These are phyloP conservation scores for Zophobas atratus DNA, from an alignment of 1,140 invertebrate species.

Conservation along the genomic window DNA sequence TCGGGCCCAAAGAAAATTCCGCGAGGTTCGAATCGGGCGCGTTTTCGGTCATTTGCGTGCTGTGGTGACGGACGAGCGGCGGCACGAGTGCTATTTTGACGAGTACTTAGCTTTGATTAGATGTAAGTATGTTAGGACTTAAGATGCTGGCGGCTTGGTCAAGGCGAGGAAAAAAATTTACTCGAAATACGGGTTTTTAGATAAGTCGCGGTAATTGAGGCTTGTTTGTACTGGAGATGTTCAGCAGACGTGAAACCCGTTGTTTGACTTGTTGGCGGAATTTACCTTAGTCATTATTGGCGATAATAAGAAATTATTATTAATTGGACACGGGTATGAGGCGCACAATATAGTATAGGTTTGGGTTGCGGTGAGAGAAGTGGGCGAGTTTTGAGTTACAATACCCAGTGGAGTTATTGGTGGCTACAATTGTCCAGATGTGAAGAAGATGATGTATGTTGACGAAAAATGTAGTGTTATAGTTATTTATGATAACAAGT, in stretches of 20 bases:
- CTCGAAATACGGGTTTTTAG: conserved; percentile 11
- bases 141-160: not conserved
- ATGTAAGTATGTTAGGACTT: not conserved
- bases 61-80: not conserved
- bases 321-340: not conserved
- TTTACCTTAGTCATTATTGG: conserved; percentile 11
- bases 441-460: not conserved
- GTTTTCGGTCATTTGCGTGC: conserved; percentile 6
- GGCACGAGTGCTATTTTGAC: too few species aligned
- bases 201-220: not conserved
- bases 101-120: too few species aligned
- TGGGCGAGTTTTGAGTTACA: too few species aligned
- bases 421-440: not conserved
- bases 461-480: too few species aligned
- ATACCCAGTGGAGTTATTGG: too few species aligned
- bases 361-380: not conserved
- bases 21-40: not conserved
- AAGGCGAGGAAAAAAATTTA: not conserved
- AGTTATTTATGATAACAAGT: too few species aligned
- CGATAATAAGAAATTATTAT: conserved; percentile 12
- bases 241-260: conserved; percentile 32
- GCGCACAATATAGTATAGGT: not conserved
- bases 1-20: not conserved
- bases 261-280: conserved; percentile 5
- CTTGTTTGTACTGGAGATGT: conserved; percentile 10